Base-by-base conservation (phyloP, 2,888 invertebrate species). In the Mythimna impura region DNA sequence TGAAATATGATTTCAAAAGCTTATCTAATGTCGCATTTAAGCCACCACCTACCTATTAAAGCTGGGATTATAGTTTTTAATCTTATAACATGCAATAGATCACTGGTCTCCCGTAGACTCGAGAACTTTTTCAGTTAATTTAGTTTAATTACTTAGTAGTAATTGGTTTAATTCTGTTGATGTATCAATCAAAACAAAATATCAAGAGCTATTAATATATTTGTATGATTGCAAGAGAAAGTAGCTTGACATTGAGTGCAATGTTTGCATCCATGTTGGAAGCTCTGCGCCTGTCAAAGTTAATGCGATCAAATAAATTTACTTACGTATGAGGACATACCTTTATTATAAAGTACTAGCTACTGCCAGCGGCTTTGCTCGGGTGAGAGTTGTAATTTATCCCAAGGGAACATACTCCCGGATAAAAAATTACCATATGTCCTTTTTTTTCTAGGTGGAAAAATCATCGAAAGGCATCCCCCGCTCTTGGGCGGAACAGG, bases 211-310 rank as follows among this genome's bases (percentile, higher is more conserved):
- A 57, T 76, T 47, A 71, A 77, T 67, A 66, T 25, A 7, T 52
- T 52, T 52, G 7, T 52, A n/a, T 7, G 17, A 10, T 50, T 69
- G 55, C 54, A 43, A 67, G 68, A n/a, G 64, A 73, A 84, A 73
- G 84, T 80, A 66, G 61, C 54, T 47, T 72, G 78, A 66, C 81
- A 81, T 84, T 83, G 78, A 81, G 61, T 20, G 20, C 6, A 7
- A 7, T 9, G 9, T 9, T 62, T 52, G 40, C 54, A 62, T 70
- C 30, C 22, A 67, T 71, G 20, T 65, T 50, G 58, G 64, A 71
- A 65, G 73, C 52, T 83, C 52, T 54, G 63, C 76, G 52, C 54
- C 34, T 72, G 76, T 67, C 71, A 70, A n/a, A 66, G 3, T 47
- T 34, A 72, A 73, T 73, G 66, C 25, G 20, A 43, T 57, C 25